Conservation (phyloP, 2,888 invertebrate genomes). For the Zele albiditarsus region DNA sequence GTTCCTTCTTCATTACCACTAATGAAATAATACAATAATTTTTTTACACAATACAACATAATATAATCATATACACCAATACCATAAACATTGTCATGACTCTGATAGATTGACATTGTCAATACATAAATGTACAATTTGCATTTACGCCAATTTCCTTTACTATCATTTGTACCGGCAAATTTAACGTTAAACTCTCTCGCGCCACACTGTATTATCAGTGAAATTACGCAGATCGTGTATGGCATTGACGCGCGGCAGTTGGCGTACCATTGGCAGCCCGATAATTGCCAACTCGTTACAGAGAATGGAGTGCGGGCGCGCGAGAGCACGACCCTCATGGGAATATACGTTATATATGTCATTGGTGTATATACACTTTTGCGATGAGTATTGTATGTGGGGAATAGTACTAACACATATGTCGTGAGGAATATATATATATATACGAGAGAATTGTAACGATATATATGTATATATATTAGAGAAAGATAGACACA, state of each 20-base stretch:
- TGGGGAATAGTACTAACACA: not conserved
- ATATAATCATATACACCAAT: not conserved
- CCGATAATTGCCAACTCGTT: constrained; percentile 44
- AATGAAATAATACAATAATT: too few relatives aligned
- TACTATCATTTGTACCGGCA: constrained; percentile 10
- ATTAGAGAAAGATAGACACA: not conserved
- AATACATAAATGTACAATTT: constrained; percentile 10
- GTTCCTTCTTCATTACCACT: too few relatives aligned
- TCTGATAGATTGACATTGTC: not conserved
- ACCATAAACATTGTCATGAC: not conserved
- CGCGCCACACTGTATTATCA: constrained; percentile 28
- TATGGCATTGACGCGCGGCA: constrained; percentile 32
- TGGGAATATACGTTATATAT: constrained; percentile 31
- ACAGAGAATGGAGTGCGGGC: constrained; percentile 34
- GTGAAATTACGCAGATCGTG: constrained; percentile 34
- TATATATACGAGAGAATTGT: constrained; percentile 14
- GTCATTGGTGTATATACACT: not conserved
- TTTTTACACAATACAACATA: not conserved
- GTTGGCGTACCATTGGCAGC: constrained; percentile 30
- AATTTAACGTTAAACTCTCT: constrained; percentile 15
- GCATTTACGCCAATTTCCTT: constrained; percentile 6
- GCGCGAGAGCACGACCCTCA: constrained; percentile 29
- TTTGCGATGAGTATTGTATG: not conserved
- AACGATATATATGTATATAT: not conserved
- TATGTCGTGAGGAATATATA: not conserved